phyloP scores from a whole-genome alignment of 23 tunicate genomes.

The Ascidia mentula region DNA sequence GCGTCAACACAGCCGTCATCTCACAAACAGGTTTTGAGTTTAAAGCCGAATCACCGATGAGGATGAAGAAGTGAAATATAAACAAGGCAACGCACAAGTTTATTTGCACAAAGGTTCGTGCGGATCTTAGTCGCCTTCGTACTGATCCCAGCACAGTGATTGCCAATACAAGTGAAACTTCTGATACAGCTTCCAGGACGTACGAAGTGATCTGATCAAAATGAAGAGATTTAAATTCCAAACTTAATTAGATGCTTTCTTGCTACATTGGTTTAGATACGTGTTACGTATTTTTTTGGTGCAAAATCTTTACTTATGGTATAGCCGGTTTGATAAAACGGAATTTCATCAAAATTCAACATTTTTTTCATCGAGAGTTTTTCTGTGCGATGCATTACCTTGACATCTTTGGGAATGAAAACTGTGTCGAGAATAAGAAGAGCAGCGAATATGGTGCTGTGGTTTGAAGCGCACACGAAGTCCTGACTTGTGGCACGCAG shows the following conservation, averaged over 20 bases:
- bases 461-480: slow-evolving; percentile 6
- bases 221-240: too few relatives aligned
- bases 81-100: slow-evolving; percentile 20
- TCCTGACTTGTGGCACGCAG: not conserved
- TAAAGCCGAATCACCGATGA: slow-evolving; percentile 6
- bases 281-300: not conserved
- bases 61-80: not conserved
- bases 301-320: not conserved
- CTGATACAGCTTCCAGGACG: slow-evolving; percentile 8
- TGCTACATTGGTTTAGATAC: too few relatives aligned
- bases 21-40: not conserved
- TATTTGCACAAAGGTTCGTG: slow-evolving; percentile 25
- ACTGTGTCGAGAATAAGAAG: not conserved
- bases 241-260: too few relatives aligned
- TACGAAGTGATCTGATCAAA: slow-evolving; percentile 9
- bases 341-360: too few relatives aligned
- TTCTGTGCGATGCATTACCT: too few relatives aligned
- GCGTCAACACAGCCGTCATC: not conserved
- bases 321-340: too few relatives aligned
- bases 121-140: slow-evolving; percentile 6
- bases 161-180: slow-evolving; percentile 1
- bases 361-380: not conserved
- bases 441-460: slow-evolving; percentile 19
- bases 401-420: not conserved
- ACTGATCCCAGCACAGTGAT: slow-evolving; percentile 2